Evolutionary conservation across 1,140 invertebrate genomes (phyloP).

Genomic region (Eciton burchellii): DNA sequence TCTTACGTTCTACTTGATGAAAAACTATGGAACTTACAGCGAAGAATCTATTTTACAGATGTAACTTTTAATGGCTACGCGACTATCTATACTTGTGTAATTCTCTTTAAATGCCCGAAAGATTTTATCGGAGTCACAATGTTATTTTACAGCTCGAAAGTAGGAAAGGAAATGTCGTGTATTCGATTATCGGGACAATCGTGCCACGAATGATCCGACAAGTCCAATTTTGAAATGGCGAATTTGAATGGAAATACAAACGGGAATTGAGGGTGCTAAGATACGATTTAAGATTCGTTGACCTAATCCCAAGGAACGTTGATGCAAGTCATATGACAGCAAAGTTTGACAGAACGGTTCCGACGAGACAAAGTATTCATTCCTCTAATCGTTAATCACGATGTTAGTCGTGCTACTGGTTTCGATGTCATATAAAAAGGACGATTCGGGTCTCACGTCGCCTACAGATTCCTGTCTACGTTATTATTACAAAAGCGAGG

Average conservation of each 20-base stretch:
- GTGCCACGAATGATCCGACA: neutral
- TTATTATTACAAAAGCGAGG: constrained; percentile 52
- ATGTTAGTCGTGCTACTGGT: constrained; percentile 7
- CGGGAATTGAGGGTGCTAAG: constrained; percentile 4
- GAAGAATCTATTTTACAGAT: constrained; percentile 37
- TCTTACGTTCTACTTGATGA: constrained; percentile 60
- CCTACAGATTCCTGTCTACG: constrained; percentile 3
- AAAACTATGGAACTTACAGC: constrained; percentile 59
- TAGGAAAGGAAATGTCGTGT: neutral
- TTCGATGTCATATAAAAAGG: constrained; percentile 53
- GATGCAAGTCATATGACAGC: constrained; percentile 15
- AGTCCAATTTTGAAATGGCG: neutral
- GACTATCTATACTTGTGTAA: neutral
- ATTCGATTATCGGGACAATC: constrained; percentile 11
- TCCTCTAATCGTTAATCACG: constrained; percentile 42
- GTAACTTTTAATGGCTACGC: constrained; percentile 23
- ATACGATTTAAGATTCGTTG: constrained; percentile 39
- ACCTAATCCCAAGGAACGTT: neutral
- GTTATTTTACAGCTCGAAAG: constrained; percentile 33
- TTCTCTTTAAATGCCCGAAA: constrained; percentile 40
- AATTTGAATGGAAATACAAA: neutral
- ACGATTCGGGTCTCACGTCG: constrained; percentile 39
- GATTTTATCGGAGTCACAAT: constrained; percentile 25
- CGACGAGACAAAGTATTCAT: neutral
- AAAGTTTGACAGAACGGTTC: constrained; percentile 24